Evolutionary conservation across 1,140 invertebrate genomes (phyloP).

Genomic region (Brachionus calyciflorus): DNA sequence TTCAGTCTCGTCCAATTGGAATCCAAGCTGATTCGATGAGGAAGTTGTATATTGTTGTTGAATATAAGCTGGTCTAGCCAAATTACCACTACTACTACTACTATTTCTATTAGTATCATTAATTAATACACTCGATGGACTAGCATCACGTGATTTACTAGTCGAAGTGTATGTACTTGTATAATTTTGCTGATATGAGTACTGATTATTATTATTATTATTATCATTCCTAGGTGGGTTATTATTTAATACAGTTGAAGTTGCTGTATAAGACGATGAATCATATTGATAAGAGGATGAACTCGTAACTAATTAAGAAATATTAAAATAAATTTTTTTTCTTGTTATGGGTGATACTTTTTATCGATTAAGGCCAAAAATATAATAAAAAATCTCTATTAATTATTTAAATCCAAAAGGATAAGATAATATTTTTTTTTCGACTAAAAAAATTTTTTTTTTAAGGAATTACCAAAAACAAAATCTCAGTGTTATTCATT

Average conservation of each 20-base stretch:
- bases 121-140: background rate
- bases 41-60: background rate
- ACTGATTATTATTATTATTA: no score
- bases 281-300: slow-evolving; percentile 20
- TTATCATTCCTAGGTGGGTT: no score
- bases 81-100: slow-evolving; percentile 17
- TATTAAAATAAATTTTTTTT: background rate
- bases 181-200: slow-evolving; percentile 1
- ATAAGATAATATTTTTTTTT: no score
- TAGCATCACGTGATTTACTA: background rate
- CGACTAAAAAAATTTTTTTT: no score
- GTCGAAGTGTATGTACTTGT: slow-evolving; percentile 4
- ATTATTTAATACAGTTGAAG: background rate
- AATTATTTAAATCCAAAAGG: no score
- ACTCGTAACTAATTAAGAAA: background rate
- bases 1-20: slow-evolving; percentile 31
- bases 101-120: background rate
- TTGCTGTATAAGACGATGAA: slow-evolving; percentile 22
- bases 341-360: no score
- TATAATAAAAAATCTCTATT: no score
- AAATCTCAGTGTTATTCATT: no score
- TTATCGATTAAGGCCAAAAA: no score
- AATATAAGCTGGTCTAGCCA: background rate
- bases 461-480: no score
- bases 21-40: slow-evolving; percentile 25